A percentile compares a stretch with the other conserved stretches of the same genome.
These are phyloP conservation scores for Gallinago jamesoni DNA, from an alignment of 2,113 vertebrate species.

Conservation along the genomic window DNA sequence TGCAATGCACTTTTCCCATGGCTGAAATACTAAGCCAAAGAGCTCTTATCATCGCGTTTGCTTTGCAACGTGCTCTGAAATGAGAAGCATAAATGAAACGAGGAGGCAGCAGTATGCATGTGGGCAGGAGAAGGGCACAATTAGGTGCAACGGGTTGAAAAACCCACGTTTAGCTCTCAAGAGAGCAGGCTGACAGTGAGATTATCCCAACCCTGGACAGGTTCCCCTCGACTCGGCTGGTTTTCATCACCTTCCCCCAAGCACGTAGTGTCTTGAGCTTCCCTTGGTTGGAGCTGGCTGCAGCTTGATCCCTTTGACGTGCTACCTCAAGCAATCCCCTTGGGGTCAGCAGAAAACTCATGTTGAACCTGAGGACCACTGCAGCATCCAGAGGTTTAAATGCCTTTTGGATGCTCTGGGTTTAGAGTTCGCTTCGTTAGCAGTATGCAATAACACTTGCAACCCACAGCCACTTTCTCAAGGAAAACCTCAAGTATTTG, in stretches of 20 bases:
- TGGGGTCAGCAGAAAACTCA: not conserved
- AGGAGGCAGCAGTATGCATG: not conserved
- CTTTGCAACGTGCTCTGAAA: not conserved
- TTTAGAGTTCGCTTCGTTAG: not conserved
- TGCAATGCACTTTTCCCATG: not conserved
- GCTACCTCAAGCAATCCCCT: not conserved
- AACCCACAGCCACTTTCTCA: accelerated
- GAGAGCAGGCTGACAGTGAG: not conserved
- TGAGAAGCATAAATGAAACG: not conserved
- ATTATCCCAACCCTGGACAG: not conserved
- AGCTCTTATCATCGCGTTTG: not conserved
- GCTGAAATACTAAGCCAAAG: not conserved
- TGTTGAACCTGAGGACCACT: accelerated
- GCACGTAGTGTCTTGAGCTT: accelerated
- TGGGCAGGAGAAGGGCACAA: not conserved
- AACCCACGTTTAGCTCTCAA: not conserved
- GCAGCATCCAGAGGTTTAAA: not conserved
- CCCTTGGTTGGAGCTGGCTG: not conserved
- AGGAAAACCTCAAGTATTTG: not conserved
- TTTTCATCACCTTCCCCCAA: not conserved
- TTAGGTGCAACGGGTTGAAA: not conserved
- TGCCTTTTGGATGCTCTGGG: not conserved
- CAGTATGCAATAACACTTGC: not conserved
- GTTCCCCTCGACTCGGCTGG: not conserved
- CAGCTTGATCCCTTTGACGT: not conserved